Percentiles rank a stretch among this genome's conserved stretches.
Conservation (phyloP, 1,140 invertebrate genomes). For the Caerostris darwini region DNA sequence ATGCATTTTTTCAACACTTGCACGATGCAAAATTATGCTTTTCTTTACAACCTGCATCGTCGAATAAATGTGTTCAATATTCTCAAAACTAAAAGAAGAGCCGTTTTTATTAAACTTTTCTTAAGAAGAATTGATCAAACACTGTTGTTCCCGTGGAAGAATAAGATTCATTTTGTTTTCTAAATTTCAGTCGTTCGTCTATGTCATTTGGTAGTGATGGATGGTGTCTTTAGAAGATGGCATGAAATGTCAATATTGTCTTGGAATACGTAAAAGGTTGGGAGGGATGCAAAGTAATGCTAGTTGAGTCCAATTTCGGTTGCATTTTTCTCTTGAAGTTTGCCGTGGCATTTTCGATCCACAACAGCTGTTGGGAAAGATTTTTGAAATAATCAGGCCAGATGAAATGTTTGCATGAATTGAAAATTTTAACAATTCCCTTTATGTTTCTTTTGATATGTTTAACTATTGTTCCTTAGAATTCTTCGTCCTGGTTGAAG, state of each 20-base stretch:
- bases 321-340: background rate
- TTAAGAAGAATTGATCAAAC: background rate
- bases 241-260: background rate
- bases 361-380: background rate
- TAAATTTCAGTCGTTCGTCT: slow-evolving; percentile 9
- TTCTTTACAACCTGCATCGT: background rate
- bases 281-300: background rate
- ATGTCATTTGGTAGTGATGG: background rate
- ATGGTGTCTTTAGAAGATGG: background rate
- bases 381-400: background rate
- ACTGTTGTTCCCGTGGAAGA: background rate
- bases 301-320: background rate
- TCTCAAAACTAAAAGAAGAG: background rate
- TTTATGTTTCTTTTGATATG: background rate
- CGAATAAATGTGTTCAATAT: background rate
- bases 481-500: background rate
- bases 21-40: background rate
- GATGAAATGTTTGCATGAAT: background rate
- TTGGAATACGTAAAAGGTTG: background rate
- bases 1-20: too few species aligned
- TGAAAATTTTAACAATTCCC: background rate
- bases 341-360: background rate
- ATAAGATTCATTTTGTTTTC: background rate
- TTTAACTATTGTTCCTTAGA: too few species aligned
- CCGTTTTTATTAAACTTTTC: background rate